Percentiles rank a stretch among this genome's conserved stretches.
phyloP scores from a whole-genome alignment of 2,113 vertebrate species.

The Myrmecobius fasciatus region DNA sequence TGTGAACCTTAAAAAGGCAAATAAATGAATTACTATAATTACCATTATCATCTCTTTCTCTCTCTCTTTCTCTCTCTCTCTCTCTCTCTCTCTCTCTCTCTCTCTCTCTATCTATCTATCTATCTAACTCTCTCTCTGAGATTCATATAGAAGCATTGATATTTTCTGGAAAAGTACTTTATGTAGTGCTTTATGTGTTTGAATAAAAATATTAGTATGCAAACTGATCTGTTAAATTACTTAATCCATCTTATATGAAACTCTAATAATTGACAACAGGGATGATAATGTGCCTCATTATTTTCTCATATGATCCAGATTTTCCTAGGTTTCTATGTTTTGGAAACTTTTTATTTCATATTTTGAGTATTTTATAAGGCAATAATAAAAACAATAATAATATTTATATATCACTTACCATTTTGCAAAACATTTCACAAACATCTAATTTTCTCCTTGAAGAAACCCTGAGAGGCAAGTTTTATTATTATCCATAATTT shows the following conservation, averaged over 20 bases:
- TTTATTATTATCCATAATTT: background rate
- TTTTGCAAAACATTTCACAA: background rate
- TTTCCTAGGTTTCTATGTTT: background rate
- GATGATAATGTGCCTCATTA: background rate
- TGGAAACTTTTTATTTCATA: background rate
- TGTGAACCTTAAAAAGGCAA: background rate
- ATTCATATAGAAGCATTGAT: background rate
- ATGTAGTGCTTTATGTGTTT: background rate
- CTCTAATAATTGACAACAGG: background rate
- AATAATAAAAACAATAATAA: background rate
- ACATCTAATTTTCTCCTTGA: background rate
- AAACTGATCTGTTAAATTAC: background rate
- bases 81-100: background rate
- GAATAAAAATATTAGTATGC: background rate
- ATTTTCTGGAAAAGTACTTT: background rate
- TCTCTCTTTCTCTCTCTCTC: background rate
- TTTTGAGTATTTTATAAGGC: background rate
- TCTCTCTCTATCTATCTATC: too few relatives aligned
- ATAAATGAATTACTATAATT: background rate
- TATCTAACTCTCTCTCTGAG: too few relatives aligned
- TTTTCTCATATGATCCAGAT: background rate
- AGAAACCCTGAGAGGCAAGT: background rate
- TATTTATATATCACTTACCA: background rate
- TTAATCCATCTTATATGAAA: background rate
- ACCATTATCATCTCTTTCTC: background rate